Conservation (phyloP, 2,113 vertebrate genomes). For the Epinephelus lanceolatus region DNA sequence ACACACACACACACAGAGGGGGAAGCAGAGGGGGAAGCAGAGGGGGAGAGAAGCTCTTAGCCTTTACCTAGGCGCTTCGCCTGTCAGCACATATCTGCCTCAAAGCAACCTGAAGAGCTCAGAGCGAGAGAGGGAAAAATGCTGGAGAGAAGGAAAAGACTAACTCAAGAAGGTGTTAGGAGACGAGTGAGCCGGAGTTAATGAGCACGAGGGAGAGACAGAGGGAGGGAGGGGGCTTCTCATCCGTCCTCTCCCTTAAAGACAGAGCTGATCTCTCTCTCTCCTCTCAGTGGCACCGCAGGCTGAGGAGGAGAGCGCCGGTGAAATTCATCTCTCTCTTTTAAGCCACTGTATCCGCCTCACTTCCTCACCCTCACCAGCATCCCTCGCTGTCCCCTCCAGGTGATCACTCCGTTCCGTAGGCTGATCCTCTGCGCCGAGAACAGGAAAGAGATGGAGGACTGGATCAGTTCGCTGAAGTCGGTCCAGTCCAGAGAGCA, state of each 20-base stretch:
- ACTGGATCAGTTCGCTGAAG: slow-evolving; percentile 95
- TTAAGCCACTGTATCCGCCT: neutral
- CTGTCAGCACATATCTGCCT: slow-evolving; percentile 80
- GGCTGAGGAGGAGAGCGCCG: slow-evolving; percentile 53
- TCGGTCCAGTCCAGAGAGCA: slow-evolving; percentile 97
- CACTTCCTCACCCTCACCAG: neutral
- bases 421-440: slow-evolving; percentile 93
- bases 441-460: slow-evolving; percentile 97
- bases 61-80: slow-evolving; percentile 72
- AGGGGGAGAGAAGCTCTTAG: slow-evolving; percentile 63
- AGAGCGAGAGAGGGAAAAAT: slow-evolving; percentile 16
- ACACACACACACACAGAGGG: neutral
- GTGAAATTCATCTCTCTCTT: slow-evolving; percentile 23
- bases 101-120: slow-evolving; percentile 52
- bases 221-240: slow-evolving; percentile 60
- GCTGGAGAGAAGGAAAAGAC: slow-evolving; percentile 34
- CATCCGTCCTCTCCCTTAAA: slow-evolving; percentile 72
- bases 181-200: slow-evolving; percentile 55
- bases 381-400: slow-evolving; percentile 19
- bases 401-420: slow-evolving; percentile 96
- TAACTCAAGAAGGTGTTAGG: slow-evolving; percentile 63
- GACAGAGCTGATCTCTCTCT: slow-evolving; percentile 44
- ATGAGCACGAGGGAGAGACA: slow-evolving; percentile 51
- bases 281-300: slow-evolving; percentile 65
- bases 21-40: neutral